Base-by-base conservation (phyloP, 1,140 invertebrate genomes). In the Zaprionus africanus region DNA sequence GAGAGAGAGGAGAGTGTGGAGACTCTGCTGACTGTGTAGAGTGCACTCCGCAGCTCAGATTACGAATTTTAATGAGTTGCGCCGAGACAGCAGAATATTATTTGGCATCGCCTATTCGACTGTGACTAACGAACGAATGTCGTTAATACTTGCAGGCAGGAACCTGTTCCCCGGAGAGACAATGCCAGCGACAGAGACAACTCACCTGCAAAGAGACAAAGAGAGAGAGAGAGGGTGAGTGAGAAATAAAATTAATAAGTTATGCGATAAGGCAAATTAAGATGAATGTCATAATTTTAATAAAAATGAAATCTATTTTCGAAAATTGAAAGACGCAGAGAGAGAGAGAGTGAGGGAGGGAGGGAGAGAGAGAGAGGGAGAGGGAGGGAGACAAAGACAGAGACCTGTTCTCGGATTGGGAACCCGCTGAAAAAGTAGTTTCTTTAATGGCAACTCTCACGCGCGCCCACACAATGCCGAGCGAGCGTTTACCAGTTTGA, bases 231-330 rank as follows among this genome's bases (percentile, higher is more conserved):
- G 34, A 62, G 24, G 57, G 59, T 71, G 22, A 38, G 58, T 63
- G 34, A 76, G 24, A 64, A 63, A 79, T 75, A 86, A 68, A 81
- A 71, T 90, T 71, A 87, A 81, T 90, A 90, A 88, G 75, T 90
- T 88, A 84, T 84, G 84, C 75, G 81, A 79, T 88, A 74, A 71
- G 54, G 68, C 85, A 88, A 88, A 88, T 88, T 88, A 88, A 88
- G 84, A 88, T 88, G 85, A 88, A 88, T 88, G 84, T 88, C 84
- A 88, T 88, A 88, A 88, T 88, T 90, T 88, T 71, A 84, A 88
- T 88, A 90, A 88, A 88, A 90, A 79, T 65, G 57, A 88, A 88
- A 88, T 88, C 84, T 84, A 90, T 90, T 88, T 88, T 90, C 71
- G 46, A 69, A 56, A 54, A 66, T 41, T 64, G 19, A 41, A 41